These are phyloP conservation scores for Temnothorax rugatulus DNA, from an alignment of 2,888 invertebrate genomes.

Conservation along the genomic window DNA sequence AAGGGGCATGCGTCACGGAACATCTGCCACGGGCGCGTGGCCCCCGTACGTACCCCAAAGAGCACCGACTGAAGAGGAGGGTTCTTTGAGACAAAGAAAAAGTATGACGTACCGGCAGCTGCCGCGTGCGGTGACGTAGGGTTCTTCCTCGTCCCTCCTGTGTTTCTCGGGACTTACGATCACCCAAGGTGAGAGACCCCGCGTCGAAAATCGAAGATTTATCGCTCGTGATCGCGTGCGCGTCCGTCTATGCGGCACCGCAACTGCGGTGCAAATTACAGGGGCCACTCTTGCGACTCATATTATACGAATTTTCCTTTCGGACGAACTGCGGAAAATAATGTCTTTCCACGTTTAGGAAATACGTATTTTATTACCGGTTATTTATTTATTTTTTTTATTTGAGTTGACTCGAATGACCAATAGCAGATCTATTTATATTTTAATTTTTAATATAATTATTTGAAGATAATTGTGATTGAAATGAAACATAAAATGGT, in stretches of 20 bases:
- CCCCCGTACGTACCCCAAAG: conserved; percentile 82
- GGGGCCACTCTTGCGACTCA: not conserved
- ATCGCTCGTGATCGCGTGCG: conserved; percentile 71
- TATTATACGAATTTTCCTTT: conserved; percentile 9
- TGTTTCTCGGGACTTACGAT: conserved; percentile 70
- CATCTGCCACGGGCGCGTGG: conserved; percentile 83
- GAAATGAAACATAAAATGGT: not conserved
- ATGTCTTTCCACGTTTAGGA: not conserved
- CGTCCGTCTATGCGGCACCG: conserved; percentile 19
- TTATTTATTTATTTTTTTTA: too few relatives aligned
- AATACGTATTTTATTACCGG: not conserved
- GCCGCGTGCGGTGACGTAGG: conserved; percentile 83
- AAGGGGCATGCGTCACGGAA: conserved; percentile 84
- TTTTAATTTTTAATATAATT: not conserved
- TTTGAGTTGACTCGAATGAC: not conserved
- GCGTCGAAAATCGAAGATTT: conserved; percentile 76
- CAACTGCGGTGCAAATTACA: conserved; percentile 62
- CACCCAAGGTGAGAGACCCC: conserved; percentile 74
- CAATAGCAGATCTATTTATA: not conserved
- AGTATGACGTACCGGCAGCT: conserved; percentile 85
- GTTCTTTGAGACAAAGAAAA: conserved; percentile 86
- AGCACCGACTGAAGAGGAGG: conserved; percentile 81
- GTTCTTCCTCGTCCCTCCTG: conserved; percentile 68
- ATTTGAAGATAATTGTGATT: not conserved
- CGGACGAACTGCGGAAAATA: not conserved